phyloP scores from a whole-genome alignment of 2,113 vertebrate species.

The Lates calcarifer region DNA sequence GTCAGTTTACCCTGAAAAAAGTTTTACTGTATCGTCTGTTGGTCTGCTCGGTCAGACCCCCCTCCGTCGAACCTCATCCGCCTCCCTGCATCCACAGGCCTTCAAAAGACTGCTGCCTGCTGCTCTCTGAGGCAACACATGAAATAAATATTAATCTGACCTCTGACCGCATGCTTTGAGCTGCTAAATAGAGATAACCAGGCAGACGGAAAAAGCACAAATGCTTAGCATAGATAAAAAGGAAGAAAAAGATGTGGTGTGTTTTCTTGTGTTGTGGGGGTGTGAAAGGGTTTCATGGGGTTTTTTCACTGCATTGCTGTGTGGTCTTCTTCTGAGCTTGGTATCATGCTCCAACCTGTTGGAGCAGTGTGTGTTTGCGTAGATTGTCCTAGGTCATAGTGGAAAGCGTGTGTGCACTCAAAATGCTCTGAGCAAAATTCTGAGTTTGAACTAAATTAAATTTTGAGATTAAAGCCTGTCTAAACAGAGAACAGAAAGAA shows the following conservation, averaged over 20 bases:
- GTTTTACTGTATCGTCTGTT: constrained; percentile 75
- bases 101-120: constrained; percentile 80
- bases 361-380: constrained; percentile 58
- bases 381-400: constrained; percentile 46
- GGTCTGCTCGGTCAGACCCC: constrained; percentile 57
- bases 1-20: constrained; percentile 73
- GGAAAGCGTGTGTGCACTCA: constrained; percentile 22
- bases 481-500: not conserved
- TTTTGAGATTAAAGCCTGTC: not conserved
- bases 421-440: constrained; percentile 35
- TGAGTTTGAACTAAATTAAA: constrained; percentile 1
- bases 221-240: constrained; percentile 9
- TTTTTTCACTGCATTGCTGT: constrained; percentile 51
- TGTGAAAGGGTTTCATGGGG: constrained; percentile 34
- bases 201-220: constrained; percentile 32
- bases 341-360: constrained; percentile 72
- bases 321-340: constrained; percentile 63
- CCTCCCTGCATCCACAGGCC: constrained; percentile 57
- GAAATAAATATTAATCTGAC: constrained; percentile 87
- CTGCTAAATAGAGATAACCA: constrained; percentile 66
- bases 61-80: constrained; percentile 54
- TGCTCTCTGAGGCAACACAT: constrained; percentile 78
- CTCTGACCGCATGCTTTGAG: constrained; percentile 75
- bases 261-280: constrained; percentile 23
- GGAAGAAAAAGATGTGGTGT: not conserved